Base-by-base conservation (phyloP, 2,888 invertebrate genomes). In the Ecdyonurus torrentis region DNA sequence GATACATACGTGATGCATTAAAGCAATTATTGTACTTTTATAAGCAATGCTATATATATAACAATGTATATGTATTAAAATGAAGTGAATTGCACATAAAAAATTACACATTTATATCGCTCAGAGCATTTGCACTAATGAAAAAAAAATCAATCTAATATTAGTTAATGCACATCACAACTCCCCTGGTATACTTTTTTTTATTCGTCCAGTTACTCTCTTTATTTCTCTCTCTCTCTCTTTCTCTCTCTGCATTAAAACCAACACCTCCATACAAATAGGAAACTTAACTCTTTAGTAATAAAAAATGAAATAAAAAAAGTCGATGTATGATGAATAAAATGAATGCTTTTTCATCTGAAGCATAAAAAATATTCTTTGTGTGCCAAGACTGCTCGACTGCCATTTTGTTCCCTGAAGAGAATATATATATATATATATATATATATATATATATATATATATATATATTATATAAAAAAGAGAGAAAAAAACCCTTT, bases 391-490 rank as follows among this genome's bases (percentile, higher is more conserved):
- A 55, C 55, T 20, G 55, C 55, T 55, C 22, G 19, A 55, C 55
- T 55, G 55, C 55, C 55, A 55, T 55, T 55, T 55, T 55, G 55
- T 55, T 55, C 55, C 19, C n/a, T 55, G 55, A 55, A 55, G 22
- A 22, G 55, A 55, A 55, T n/a, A 22, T 10, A 55, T 10, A 55
- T 10, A 37, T 10, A 37, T n/a, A n/a, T n/a, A n/a, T n/a, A n/a
- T n/a, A n/a, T n/a, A n/a, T n/a, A n/a, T n/a, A n/a, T n/a, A n/a
- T n/a, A n/a, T n/a, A n/a, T n/a, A n/a, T n/a, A n/a, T n/a, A n/a
- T n/a, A n/a, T n/a, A n/a, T n/a, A n/a, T n/a, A n/a, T n/a, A n/a
- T n/a, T n/a, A 37, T 10, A 37, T 10, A 37, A 37, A 37, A 15
- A 37, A 37, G 37, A 37, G 37, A 37, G 37, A 15, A 37, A 37